phyloP scores from a whole-genome alignment of 2,797 vertebrate species.

The Loriculus beryllinus region DNA sequence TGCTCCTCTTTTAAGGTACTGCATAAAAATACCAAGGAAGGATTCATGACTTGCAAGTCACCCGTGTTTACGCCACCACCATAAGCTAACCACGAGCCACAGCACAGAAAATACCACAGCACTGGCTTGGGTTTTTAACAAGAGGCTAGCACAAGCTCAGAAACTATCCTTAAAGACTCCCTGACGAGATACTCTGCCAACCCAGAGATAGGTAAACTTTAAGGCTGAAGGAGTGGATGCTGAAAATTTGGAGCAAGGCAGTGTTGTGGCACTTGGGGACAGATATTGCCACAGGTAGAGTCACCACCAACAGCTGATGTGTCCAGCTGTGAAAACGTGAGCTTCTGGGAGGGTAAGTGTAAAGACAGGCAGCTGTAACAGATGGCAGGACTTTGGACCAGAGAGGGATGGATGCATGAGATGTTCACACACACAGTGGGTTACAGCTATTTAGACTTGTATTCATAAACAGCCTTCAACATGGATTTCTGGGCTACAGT shows the following conservation, averaged over 20 bases:
- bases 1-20: not conserved
- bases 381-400: not conserved
- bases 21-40: not conserved
- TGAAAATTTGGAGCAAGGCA: not conserved
- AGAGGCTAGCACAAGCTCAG: not conserved
- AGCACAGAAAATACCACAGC: not conserved
- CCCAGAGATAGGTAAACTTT: not conserved
- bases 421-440: not conserved
- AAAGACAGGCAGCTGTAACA: not conserved
- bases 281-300: not conserved
- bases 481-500: not conserved
- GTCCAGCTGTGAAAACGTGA: not conserved
- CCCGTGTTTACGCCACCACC: rapidly evolving
- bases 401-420: not conserved
- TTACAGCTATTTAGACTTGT: not conserved
- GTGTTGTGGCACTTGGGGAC: not conserved
- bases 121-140: not conserved
- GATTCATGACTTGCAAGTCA: not conserved
- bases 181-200: not conserved
- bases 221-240: not conserved
- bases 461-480: not conserved
- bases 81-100: not conserved
- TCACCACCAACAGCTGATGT: not conserved
- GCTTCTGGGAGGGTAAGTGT: not conserved
- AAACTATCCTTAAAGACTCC: not conserved